phyloP scores from a whole-genome alignment of 2,113 vertebrate genomes.

The Acrocephalus arundinaceus region DNA sequence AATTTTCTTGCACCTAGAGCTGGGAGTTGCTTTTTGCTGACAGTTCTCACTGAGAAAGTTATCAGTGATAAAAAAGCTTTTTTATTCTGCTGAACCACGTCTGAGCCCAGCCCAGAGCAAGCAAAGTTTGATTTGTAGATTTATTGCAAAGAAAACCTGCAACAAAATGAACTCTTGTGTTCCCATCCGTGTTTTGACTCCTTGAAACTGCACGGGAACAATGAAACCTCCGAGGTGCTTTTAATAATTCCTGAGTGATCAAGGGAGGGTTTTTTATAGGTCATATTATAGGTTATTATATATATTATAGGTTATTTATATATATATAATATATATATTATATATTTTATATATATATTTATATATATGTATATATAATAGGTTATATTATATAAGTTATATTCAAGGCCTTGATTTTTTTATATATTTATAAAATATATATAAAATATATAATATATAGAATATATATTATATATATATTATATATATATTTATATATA shows the following conservation, averaged over 20 bases:
- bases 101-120: background rate
- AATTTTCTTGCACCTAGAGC: background rate
- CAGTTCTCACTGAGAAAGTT: background rate
- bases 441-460: too few species aligned
- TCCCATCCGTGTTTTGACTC: background rate
- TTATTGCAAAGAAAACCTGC: background rate
- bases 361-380: too few species aligned
- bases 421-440: too few species aligned
- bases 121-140: background rate
- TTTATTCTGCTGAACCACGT: background rate
- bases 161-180: background rate
- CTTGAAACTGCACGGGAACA: background rate
- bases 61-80: background rate
- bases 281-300: background rate
- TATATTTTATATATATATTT: too few species aligned
- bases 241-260: background rate
- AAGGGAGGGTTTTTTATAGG: background rate
- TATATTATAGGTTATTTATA: too few species aligned
- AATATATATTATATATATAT: too few species aligned
- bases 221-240: background rate
- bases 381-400: too few species aligned
- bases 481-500: too few species aligned
- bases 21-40: background rate
- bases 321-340: too few species aligned
- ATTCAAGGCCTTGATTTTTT: too few species aligned